Conservation (phyloP, 92 coral and sea anemone species). For the Anthopleura xanthogrammica region DNA sequence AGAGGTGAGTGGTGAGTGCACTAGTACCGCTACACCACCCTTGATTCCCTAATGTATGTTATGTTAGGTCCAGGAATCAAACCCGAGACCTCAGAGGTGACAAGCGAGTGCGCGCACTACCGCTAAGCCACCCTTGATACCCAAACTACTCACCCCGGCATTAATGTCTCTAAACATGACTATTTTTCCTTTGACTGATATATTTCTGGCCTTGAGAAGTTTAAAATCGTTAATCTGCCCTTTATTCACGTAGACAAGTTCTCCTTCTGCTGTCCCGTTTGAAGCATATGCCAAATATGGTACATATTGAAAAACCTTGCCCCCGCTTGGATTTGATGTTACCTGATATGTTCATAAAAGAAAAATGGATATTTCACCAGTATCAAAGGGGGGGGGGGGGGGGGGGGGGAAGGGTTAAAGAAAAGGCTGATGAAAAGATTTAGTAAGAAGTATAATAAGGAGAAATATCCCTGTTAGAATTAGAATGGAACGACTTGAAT, state of each 20-base stretch:
- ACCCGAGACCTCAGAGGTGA: no score
- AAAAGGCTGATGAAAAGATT: no score
- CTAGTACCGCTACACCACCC: no score
- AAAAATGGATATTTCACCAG: neutral
- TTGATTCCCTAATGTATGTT: no score
- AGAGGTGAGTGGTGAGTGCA: no score
- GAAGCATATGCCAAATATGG: conserved; percentile 66
- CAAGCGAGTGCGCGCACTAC: neutral
- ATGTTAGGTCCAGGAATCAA: no score
- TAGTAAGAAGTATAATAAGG: no score
- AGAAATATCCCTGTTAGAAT: no score
- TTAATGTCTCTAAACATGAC: conserved; percentile 42
- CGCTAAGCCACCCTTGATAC: no score
- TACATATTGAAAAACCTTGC: conserved; percentile 39
- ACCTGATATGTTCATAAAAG: neutral
- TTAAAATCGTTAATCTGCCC: conserved; percentile 42
- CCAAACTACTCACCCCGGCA: conserved; percentile 25
- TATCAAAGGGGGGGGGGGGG: no score
- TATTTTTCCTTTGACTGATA: conserved; percentile 52
- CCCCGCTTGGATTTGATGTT: conserved; percentile 28
- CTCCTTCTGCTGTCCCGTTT: conserved; percentile 63
- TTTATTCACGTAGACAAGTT: conserved; percentile 66
- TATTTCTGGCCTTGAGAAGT: conserved; percentile 26
- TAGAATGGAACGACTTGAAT: no score
- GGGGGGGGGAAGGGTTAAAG: no score